A percentile compares a stretch with the other conserved stretches of the same genome.
These are phyloP conservation scores for Oenanthe oenanthe DNA, from an alignment of 2,113 vertebrate genomes.

Conservation along the genomic window DNA sequence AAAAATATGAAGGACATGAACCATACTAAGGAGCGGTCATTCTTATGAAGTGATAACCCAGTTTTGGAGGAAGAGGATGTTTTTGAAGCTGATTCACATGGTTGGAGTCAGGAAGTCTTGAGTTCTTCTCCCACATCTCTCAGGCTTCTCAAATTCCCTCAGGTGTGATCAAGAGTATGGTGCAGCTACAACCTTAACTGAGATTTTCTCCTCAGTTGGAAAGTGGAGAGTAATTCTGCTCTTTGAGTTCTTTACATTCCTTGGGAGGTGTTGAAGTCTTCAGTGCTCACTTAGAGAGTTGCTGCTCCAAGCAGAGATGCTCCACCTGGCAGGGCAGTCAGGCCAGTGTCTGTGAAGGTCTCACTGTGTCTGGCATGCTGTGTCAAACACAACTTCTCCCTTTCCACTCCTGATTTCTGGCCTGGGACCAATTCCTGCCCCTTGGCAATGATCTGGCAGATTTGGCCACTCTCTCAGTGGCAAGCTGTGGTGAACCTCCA, in stretches of 20 bases:
- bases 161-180: neutral
- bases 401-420: neutral
- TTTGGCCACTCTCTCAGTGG: neutral
- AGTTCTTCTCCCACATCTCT: neutral
- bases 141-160: neutral
- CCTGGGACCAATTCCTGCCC: neutral
- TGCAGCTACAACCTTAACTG: neutral
- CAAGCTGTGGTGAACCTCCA: neutral
- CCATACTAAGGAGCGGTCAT: neutral
- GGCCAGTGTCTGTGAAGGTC: neutral
- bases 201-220: neutral
- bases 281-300: accelerated
- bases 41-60: neutral
- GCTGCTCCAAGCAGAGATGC: neutral
- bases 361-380: neutral
- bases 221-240: neutral
- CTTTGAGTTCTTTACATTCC: neutral
- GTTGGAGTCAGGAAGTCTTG: constrained; percentile 12
- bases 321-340: neutral
- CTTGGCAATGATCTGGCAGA: accelerated
- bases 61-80: neutral
- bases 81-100: neutral
- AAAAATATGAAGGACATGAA: neutral
- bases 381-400: neutral
- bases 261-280: neutral